Evolutionary conservation across 1,140 invertebrate species (phyloP), one percentile per base, ranked within the genome.

Genomic region (Penaeus vannamei): DNA sequence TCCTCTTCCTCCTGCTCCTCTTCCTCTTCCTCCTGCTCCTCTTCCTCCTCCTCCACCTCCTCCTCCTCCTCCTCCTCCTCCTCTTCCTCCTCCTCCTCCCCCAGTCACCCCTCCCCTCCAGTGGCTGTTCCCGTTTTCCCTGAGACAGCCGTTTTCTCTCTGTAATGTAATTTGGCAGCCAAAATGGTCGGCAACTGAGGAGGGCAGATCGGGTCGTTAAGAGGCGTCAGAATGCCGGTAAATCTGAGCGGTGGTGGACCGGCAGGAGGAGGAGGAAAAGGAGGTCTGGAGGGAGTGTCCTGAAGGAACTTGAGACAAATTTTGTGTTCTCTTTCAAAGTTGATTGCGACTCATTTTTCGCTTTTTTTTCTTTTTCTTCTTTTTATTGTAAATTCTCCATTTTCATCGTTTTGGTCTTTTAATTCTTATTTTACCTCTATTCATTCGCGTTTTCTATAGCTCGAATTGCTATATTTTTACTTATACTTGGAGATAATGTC

Each of bases 81-180:
- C 23, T 14, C 77, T 80, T 80, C 10, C 22, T 80, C 42, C 77
- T 80, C 26, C 77, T 36, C 42, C 26, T 42, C 36, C 29, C 77
- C 77, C 77, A 26, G 1, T 46, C 77, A 1, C 77, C 77, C 77
- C 26, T 10, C 7, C 77, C n/a, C 76, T 36, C 62, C 69, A 61
- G 84, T 53, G 64, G 60, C 62, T 8, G 42, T 69, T 46, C 36
- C 42, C 84, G 84, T 85, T 85, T 76, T 69, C 60, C 72, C 72
- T 62, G 62, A 22, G 23, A 60, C 42, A 60, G 42, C 72, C 53
- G 62, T 86, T 79, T 79, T 86, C 72, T 79, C 26, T 20, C n/a
- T 36, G 29, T 79, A 86, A 86, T 86, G 85, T 86, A 86, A 86
- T 86, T 86, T 86, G 85, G 85, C 85, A 86, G 69, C 85, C 69